phyloP scores from a whole-genome alignment of 2,113 vertebrate species.

The Loxodonta africana region DNA sequence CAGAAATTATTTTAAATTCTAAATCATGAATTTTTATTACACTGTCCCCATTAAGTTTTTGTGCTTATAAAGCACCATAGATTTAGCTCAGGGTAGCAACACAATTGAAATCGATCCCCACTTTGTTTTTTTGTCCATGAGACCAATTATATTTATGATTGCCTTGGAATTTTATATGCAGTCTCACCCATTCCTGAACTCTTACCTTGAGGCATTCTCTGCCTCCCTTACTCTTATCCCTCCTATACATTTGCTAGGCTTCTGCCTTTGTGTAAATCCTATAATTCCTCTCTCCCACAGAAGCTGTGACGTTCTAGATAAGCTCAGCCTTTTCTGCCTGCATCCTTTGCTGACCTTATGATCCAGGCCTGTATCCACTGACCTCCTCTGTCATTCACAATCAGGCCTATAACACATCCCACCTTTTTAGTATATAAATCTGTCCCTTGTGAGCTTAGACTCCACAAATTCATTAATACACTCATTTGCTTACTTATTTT shows the following conservation, averaged over 20 bases:
- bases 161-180: background rate
- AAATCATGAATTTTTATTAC: slow-evolving; percentile 68
- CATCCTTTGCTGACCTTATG: background rate
- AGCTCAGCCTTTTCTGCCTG: background rate
- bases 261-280: background rate
- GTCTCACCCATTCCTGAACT: background rate
- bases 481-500: background rate
- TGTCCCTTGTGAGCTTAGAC: background rate
- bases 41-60: slow-evolving; percentile 42
- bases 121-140: background rate
- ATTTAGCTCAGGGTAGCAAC: slow-evolving; percentile 32
- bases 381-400: background rate
- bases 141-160: slow-evolving; percentile 45
- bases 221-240: background rate
- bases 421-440: background rate
- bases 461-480: background rate
- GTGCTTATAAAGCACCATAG: slow-evolving; percentile 39
- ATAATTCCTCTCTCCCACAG: background rate
- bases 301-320: background rate
- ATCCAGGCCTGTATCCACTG: background rate
- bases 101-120: background rate
- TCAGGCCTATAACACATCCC: background rate
- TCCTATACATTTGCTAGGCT: background rate
- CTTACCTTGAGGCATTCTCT: background rate
- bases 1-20: slow-evolving; percentile 58